Conservation (phyloP, 2,888 invertebrate species). For the Hecatera dysodea region DNA sequence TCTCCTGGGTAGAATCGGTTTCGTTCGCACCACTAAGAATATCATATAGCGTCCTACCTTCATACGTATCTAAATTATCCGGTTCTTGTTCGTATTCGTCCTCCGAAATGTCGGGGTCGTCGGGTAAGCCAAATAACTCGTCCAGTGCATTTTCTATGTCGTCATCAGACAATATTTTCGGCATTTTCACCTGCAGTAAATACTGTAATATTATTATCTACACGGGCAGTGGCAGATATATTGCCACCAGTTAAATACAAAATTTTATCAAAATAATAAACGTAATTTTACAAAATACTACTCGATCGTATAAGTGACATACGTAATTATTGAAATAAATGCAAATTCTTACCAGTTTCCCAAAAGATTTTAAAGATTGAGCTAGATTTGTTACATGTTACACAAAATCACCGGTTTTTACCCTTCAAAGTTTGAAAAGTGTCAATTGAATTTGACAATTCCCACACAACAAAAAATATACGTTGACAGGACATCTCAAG, state of each 20-base stretch:
- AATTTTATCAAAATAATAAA: conserved; percentile 31
- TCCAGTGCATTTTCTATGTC: conserved; percentile 35
- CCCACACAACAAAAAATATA: conserved; percentile 27
- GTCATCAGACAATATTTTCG: conserved; percentile 29
- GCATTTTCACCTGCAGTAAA: conserved; percentile 27
- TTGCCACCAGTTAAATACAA: conserved; percentile 30
- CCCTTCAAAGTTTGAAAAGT: conserved; percentile 22
- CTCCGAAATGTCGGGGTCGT: conserved; percentile 34
- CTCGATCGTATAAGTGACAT: conserved; percentile 32
- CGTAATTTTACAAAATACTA: conserved; percentile 30
- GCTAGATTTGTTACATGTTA: conserved; percentile 30
- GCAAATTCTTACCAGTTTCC: conserved; percentile 30
- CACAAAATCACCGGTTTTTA: conserved; percentile 27
- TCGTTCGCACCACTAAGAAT: conserved; percentile 30
- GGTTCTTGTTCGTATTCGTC: conserved; percentile 36
- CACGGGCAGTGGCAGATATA: conserved; percentile 30
- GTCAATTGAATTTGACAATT: conserved; percentile 32
- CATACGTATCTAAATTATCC: conserved; percentile 32
- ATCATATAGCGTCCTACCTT: conserved; percentile 28
- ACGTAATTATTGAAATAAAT: conserved; percentile 30
- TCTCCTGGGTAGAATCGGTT: conserved; percentile 29
- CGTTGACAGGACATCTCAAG: conserved; percentile 30
- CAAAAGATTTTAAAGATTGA: conserved; percentile 25
- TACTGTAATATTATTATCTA: conserved; percentile 33
- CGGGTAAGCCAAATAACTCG: conserved; percentile 34